phyloP scores from a whole-genome alignment of 2,113 vertebrate species.

The Genyomyrus donnyi region DNA sequence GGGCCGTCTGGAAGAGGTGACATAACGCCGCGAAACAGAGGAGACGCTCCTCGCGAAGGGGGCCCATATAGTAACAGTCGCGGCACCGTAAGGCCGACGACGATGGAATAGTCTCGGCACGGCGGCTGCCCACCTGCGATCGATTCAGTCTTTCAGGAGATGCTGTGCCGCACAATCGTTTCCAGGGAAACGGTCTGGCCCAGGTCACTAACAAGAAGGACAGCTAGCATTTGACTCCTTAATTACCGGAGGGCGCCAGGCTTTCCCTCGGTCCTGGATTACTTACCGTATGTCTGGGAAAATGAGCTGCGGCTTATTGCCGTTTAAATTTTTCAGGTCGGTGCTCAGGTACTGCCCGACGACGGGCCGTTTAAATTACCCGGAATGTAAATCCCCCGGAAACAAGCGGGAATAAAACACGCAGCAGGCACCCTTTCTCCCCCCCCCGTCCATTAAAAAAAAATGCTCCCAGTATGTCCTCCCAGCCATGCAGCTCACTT shows the following conservation, averaged over 20 bases:
- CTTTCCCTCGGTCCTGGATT: not conserved
- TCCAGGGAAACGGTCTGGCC: conserved; percentile 8
- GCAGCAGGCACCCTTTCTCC: not conserved
- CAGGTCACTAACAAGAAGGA: conserved; percentile 7
- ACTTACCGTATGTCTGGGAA: not conserved
- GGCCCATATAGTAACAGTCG: not conserved
- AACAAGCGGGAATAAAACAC: not conserved
- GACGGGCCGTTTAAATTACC: not conserved
- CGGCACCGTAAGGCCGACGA: not conserved
- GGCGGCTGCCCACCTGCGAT: not conserved
- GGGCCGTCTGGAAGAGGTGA: not conserved
- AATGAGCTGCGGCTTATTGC: not conserved
- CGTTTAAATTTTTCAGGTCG: not conserved
- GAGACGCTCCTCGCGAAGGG: not conserved
- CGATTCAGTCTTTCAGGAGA: not conserved
- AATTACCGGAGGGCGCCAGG: not conserved
- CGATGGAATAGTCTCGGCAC: not conserved
- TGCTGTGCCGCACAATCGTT: not conserved
- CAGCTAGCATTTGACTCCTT: not conserved
- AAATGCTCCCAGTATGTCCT: not conserved
- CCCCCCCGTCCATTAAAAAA: not conserved
- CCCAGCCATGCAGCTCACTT: not conserved
- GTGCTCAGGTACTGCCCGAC: not conserved
- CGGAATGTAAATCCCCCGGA: not conserved
- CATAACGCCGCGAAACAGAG: not conserved